Base-by-base conservation (phyloP, 2,888 invertebrate species). In the Aelia acuminata region DNA sequence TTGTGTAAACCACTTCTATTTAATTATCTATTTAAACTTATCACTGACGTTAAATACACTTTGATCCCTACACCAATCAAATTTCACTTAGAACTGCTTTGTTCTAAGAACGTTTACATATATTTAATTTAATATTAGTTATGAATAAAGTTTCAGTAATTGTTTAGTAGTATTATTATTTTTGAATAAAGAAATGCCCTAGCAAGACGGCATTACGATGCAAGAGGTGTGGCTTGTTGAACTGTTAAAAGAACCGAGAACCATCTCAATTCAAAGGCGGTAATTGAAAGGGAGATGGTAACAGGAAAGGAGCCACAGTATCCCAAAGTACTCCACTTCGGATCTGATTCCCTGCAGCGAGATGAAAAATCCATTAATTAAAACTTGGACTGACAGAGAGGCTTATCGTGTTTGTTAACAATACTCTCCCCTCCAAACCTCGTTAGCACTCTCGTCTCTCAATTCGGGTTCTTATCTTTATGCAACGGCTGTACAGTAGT, bases 321-420 rank as follows among this genome's bases (percentile, higher is more conserved):
- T 20, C 31, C 35, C 63, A 7, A n/a, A n/a, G n/a, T n/a, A n/a
- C n/a, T n/a, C n/a, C n/a, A n/a, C n/a, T n/a, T 35, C 1, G 63
- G 5, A 35, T 35, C 31, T 70, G 63, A 70, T 70, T 35, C 35
- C 4, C 31, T 35, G 1, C 31, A 70, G 20, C 5, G 31, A 35
- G 63, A 70, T 70, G 63, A 70, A 70, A 70, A 70, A 70, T 70
- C 63, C 63, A 70, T 70, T 70, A 70, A 70, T 70, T 70, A 70
- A 70, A 70, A 70, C 31, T 70, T 70, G 63, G 63, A 35, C 63
- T 70, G 63, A 70, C 63, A 70, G 63, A 70, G 63, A 22, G 5
- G 63, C 63, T 63, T 63, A 63, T 31, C 63, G 35, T 35, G 35
- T 35, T 70, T 70, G 63, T 70, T 70, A 70, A 70, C 63, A 70